phyloP scores from a whole-genome alignment of 2,888 invertebrate species.

The Lycia hirtaria region DNA sequence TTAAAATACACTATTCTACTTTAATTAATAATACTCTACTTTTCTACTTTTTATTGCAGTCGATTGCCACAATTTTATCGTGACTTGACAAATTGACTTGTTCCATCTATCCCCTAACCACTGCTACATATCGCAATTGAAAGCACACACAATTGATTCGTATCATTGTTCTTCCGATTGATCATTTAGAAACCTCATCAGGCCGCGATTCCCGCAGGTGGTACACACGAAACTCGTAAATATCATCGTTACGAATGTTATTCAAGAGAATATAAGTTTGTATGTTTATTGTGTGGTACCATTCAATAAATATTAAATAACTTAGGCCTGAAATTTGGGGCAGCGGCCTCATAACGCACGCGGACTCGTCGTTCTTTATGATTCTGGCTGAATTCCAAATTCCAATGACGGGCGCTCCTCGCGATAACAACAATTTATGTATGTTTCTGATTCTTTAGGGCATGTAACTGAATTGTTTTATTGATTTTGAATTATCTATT shows the following conservation, averaged over 20 bases:
- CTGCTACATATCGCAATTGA: neutral
- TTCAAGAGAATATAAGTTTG: conserved; percentile 28
- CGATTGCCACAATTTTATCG: too few species aligned
- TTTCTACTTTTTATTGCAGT: too few species aligned
- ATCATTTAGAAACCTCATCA: neutral
- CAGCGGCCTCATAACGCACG: conserved; percentile 67
- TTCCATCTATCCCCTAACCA: neutral
- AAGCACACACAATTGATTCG: neutral
- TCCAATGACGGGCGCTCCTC: conserved; percentile 55
- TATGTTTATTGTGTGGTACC: conserved; percentile 45
- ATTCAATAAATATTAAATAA: conserved; percentile 66
- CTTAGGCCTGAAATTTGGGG: conserved; percentile 66
- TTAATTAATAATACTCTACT: too few species aligned
- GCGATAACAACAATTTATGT: conserved; percentile 62
- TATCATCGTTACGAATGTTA: conserved; percentile 21
- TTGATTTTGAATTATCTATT: conserved; percentile 34
- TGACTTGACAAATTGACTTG: neutral
- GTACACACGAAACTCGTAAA: conserved; percentile 12
- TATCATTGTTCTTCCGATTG: neutral
- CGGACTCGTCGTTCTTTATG: conserved; percentile 64
- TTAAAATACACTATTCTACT: too few species aligned
- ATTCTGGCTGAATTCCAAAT: conserved; percentile 75
- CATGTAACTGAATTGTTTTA: conserved; percentile 36
- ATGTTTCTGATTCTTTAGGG: conserved; percentile 58
- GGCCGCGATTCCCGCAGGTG: neutral